Base-by-base conservation (phyloP, 2,113 vertebrate species). In the Nymphicus hollandicus region DNA sequence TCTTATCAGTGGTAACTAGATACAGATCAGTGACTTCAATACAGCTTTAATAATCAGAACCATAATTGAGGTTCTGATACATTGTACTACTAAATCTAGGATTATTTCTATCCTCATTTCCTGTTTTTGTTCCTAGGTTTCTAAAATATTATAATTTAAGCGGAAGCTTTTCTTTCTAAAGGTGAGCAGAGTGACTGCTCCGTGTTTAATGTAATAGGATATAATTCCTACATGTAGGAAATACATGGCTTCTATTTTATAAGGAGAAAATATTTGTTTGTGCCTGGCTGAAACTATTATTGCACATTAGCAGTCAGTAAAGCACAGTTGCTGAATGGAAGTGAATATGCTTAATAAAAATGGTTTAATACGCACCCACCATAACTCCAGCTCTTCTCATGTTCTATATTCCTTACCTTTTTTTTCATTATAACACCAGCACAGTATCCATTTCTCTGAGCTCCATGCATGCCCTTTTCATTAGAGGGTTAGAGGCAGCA, bases 361-460 rank as follows among this genome's bases (percentile, higher is more conserved):
- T 10, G 13, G 44, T 76, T 93, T 72, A 50, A 47, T 39, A 7
- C 25, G 49, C 18, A 73, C 43, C 80, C 37, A 16, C 37, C 55
- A 41, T 2, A 56, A 74, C 28, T 52, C 27, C 73, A 78, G 41
- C 64, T 81, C 37, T 74, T 2, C 55, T 27, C 5, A 2, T 46
- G 17, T 19, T 81, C 35, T 44, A 6, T 1, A 4, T 4, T 29
- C 28, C 43, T 46, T 58, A 37, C 7, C 39, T 16, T 39, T 6
- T 9, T 46, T 2, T 43, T 58, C 24, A 27, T 4, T 27, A 0
- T 0, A 6, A 1, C 37, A 12, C 3, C 46, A 58, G 11, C 4
- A 17, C 29, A 33, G 49, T 1, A 25, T 10, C 17, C 25, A 0
- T 41, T 17, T 23, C 71, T 47, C 64, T 80, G 58, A n/a, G 4